Conservation (phyloP, 2,797 vertebrate species). For the Loris lydekkerianus region DNA sequence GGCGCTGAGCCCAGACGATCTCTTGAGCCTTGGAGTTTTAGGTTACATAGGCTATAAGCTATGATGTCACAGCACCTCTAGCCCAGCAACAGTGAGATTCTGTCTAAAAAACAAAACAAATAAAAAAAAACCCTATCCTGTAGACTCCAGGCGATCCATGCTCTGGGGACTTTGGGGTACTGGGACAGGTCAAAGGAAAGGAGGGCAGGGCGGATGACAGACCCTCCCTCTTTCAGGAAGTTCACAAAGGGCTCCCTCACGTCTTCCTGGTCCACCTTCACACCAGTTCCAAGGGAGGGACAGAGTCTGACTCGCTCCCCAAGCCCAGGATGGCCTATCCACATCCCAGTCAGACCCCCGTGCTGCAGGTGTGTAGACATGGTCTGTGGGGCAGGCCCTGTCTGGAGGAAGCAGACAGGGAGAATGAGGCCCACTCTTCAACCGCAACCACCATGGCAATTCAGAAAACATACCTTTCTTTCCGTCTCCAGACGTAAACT, state of each 20-base stretch:
- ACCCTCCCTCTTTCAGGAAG: neutral
- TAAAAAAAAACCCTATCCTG: too few relatives aligned
- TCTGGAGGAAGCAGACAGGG: neutral
- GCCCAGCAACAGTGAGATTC: too few relatives aligned
- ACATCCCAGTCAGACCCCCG: neutral
- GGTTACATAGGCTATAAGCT: too few relatives aligned
- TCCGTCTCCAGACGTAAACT: conserved; percentile 98
- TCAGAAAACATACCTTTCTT: conserved; percentile 91
- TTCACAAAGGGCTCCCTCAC: neutral
- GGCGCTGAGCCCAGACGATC: too few relatives aligned
- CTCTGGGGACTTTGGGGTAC: neutral
- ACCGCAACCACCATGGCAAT: fast-evolving
- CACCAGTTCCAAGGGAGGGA: neutral
- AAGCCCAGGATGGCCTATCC: neutral
- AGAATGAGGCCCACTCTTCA: neutral
- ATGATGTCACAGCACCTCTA: too few relatives aligned
- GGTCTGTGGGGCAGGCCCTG: neutral
- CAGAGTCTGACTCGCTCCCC: neutral
- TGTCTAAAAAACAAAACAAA: neutral
- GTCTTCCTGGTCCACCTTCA: neutral
- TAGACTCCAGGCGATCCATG: neutral
- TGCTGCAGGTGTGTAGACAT: neutral
- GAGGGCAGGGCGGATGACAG: neutral
- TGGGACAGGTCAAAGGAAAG: neutral
- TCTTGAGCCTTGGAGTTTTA: too few relatives aligned